Base-by-base conservation (phyloP, 2,113 vertebrate species). In the Chaetorhynchus papuensis region DNA sequence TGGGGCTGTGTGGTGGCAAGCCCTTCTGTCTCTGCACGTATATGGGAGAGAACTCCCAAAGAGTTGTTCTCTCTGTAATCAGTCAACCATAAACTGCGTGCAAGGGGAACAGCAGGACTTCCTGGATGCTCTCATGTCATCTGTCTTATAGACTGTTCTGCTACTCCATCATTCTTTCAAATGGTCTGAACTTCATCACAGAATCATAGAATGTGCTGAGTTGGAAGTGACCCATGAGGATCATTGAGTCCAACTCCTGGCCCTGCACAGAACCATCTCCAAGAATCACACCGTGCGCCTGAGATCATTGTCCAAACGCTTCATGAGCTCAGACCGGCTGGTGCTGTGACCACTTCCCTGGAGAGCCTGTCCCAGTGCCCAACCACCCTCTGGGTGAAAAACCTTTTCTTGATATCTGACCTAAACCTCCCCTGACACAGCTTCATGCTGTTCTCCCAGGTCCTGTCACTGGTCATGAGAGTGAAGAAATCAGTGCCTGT, bases 41-140 rank as follows among this genome's bases (percentile, higher is more conserved):
- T 66, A 9, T 27, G 35, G 52, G 42, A 74, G 31, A 56, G 35
- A 74, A 16, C 6, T 92, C 77, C 16, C 21, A 42, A 47, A 50
- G 30, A 57, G 7, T 49, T 91, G 31, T 41, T 53, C 12, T 65
- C 2, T 79, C 24, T 91, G 28, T 71, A 30, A 37, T 54, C 52
- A 72, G 35, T 15, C 28, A 87, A 16, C 15, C 21, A 50, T 47
- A 42, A 86, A 42, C 44, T 69, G n/a, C 1, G 0, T 47, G 18
- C 10, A 77, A 27, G 10, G 13, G 47, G 8, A 63, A 13, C 24
- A 66, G 39, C 22, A 27, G 24, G 33, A 79, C 33, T 75, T 79
- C 26, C 63, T 14, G 44, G 57, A 39, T 83, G 44, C 49, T 59
- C 21, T 0, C 0, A 3, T 63, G 18, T 50, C 3, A 2, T 54